These are phyloP conservation scores for Rhabdornis inornatus DNA, from an alignment of 2,113 vertebrate species.

Conservation along the genomic window DNA sequence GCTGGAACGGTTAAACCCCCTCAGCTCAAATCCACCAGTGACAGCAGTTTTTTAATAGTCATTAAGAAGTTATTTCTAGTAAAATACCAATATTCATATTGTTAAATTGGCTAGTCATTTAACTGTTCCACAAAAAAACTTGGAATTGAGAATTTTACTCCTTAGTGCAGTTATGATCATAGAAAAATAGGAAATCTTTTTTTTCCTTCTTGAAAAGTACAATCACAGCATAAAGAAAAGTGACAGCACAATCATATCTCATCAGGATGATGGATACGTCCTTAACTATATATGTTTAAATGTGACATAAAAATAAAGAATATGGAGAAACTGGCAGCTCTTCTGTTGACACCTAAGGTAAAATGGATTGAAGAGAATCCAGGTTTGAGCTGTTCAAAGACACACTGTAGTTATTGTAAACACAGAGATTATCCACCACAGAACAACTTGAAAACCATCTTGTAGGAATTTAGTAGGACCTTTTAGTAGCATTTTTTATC, in stretches of 20 bases:
- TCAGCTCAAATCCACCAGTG: neutral
- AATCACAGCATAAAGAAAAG: neutral
- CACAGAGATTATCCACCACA: neutral
- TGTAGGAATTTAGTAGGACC: neutral
- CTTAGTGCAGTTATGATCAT: neutral
- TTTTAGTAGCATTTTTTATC: neutral
- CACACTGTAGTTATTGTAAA: neutral
- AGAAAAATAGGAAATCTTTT: neutral
- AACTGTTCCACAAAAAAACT: neutral
- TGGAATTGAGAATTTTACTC: neutral
- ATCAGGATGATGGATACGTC: neutral
- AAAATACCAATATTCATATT: neutral
- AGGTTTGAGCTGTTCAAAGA: neutral
- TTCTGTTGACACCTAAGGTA: neutral
- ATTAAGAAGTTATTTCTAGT: neutral
- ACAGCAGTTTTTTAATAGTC: neutral
- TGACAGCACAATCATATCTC: neutral
- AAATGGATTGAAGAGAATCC: neutral
- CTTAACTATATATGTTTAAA: neutral
- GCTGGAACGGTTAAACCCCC: neutral
- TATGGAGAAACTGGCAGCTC: neutral
- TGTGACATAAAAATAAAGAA: neutral
- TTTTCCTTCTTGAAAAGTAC: neutral
- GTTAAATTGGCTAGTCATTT: neutral
- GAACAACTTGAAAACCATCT: neutral